Evolutionary conservation across 2,888 invertebrate species (phyloP).

Genomic region (Rhamphomyia laevipes): DNA sequence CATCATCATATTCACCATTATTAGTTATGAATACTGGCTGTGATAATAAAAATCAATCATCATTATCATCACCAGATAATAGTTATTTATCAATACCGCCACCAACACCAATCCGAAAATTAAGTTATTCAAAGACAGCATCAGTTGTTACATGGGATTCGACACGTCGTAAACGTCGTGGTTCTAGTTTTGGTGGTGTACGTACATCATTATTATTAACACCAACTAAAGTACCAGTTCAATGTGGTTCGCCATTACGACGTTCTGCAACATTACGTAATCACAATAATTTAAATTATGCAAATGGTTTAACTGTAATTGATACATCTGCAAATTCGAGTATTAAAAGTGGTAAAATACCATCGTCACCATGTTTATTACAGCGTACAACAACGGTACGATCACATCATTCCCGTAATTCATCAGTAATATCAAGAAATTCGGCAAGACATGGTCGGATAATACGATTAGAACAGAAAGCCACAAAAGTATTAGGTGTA

Average conservation of each 20-base stretch:
- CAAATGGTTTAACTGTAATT: not conserved
- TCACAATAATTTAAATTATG: conserved; percentile 34
- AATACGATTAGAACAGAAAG: conserved; percentile 85
- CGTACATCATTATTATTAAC: conserved; percentile 50
- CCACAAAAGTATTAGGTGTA: conserved; percentile 88
- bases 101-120: conserved; percentile 29
- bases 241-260: conserved; percentile 37
- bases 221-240: conserved; percentile 31
- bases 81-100: conserved; percentile 39
- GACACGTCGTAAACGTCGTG: conserved; percentile 48
- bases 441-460: conserved; percentile 74
- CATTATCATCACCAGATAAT: conserved; percentile 17
- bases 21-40: conserved; percentile 15
- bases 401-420: conserved; percentile 65
- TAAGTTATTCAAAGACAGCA: conserved; percentile 40
- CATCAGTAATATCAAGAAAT: conserved; percentile 69
- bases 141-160: conserved; percentile 62
- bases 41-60: not conserved
- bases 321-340: conserved; percentile 19
- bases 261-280: conserved; percentile 51
- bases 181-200: conserved; percentile 60
- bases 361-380: conserved; percentile 45
- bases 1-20: conserved; percentile 18
- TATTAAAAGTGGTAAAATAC: conserved; percentile 39
- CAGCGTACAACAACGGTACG: conserved; percentile 47